Percentiles rank a stretch among this genome's conserved stretches.
These are phyloP conservation scores for Drosophila busckii DNA, from an alignment of 1,140 invertebrate genomes.

Conservation along the genomic window DNA sequence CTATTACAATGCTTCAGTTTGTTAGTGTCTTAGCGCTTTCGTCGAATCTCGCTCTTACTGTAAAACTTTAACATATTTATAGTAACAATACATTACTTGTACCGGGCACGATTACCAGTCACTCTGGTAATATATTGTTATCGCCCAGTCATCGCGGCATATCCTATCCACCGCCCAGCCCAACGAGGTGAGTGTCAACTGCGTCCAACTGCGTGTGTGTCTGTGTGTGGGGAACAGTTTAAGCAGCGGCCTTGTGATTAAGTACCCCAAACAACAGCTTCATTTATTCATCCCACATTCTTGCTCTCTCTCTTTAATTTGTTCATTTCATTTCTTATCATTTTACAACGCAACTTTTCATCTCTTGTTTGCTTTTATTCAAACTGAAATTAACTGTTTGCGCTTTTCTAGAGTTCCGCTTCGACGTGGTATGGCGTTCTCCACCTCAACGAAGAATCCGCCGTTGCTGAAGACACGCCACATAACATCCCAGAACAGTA, in stretches of 20 bases:
- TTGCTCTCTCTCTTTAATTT: background rate
- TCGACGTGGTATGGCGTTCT: conserved; percentile 84
- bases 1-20: conserved; percentile 11
- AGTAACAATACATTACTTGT: conserved; percentile 81
- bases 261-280: too few species aligned
- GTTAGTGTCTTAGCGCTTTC: conserved; percentile 26
- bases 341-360: too few species aligned
- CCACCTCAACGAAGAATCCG: conserved; percentile 83
- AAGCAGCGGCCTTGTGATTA: too few species aligned
- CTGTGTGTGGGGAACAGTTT: conserved; percentile 8
- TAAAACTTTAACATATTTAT: conserved; percentile 77
- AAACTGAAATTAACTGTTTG: conserved; percentile 36
- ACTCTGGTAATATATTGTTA: conserved; percentile 79
- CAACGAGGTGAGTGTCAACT: conserved; percentile 80
- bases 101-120: conserved; percentile 79
- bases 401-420: conserved; percentile 80
- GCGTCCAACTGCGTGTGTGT: conserved; percentile 18
- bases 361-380: too few species aligned
- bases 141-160: conserved; percentile 83
- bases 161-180: conserved; percentile 88
- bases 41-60: conserved; percentile 47
- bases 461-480: conserved; percentile 85
- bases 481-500: conserved; percentile 79
- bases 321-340: conserved; percentile 4
- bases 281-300: background rate